Percentiles rank a stretch among this genome's conserved stretches.
phyloP scores from a whole-genome alignment of 2,797 vertebrate species.

The Molothrus aeneus region DNA sequence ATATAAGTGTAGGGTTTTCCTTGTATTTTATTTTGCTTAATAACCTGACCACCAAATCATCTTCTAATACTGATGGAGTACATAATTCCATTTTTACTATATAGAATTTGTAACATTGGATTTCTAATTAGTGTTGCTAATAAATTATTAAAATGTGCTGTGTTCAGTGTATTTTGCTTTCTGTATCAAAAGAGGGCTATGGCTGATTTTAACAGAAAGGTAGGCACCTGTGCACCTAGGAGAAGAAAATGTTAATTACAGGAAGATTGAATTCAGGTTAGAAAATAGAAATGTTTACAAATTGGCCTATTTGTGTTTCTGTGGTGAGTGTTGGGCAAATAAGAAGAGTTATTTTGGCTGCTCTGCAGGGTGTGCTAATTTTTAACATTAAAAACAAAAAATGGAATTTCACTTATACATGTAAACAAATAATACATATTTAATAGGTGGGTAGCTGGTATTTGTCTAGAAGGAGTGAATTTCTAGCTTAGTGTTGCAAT shows the following conservation, averaged over 20 bases:
- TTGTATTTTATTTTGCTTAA: not conserved
- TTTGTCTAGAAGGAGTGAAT: conserved; percentile 7
- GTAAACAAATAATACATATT: conserved; percentile 36
- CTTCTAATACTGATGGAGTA: not conserved
- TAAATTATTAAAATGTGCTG: not conserved
- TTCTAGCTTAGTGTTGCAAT: conserved; percentile 33
- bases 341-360: conserved; percentile 27
- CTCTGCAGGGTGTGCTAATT: conserved; percentile 42
- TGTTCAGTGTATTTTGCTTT: not conserved
- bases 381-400: conserved; percentile 58
- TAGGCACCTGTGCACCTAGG: not conserved
- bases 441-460: not conserved
- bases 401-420: conserved; percentile 18
- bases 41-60: not conserved
- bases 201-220: not conserved
- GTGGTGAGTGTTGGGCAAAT: not conserved
- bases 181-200: not conserved
- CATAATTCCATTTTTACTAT: not conserved
- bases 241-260: conserved; percentile 23
- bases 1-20: not conserved
- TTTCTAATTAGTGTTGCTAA: not conserved
- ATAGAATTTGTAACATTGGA: not conserved
- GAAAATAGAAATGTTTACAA: conserved; percentile 45
- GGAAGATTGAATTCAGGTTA: not conserved
- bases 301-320: conserved; percentile 48